Conservation (phyloP, 2,888 invertebrate species). For the Antheraea assamensis region DNA sequence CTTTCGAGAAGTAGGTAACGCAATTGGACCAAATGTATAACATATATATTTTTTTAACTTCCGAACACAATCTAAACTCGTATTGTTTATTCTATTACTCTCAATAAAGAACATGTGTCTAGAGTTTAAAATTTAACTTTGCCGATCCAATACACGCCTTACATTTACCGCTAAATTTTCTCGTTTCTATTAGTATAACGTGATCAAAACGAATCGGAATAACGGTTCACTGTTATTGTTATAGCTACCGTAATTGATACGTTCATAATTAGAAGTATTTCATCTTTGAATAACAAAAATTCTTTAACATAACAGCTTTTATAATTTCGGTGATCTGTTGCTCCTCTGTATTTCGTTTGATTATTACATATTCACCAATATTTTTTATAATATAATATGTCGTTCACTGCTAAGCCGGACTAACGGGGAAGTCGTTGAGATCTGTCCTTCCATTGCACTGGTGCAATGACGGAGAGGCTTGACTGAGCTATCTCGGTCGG, state of each 20-base stretch:
- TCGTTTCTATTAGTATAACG: constrained; percentile 1
- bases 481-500: too few species aligned
- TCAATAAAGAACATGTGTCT: not conserved
- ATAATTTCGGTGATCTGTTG: not conserved
- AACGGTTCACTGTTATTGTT: constrained; percentile 9
- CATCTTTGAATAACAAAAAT: not conserved
- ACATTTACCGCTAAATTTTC: not conserved
- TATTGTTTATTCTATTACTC: constrained; percentile 8
- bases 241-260: constrained; percentile 11
- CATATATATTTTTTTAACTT: constrained; percentile 1
- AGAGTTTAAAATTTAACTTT: constrained; percentile 1
- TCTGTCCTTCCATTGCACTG: too few species aligned
- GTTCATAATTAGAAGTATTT: not conserved
- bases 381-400: too few species aligned
- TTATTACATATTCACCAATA: too few species aligned
- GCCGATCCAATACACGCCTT: not conserved
- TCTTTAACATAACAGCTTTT: not conserved
- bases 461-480: too few species aligned
- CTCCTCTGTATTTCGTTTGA: not conserved
- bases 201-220: constrained; percentile 11
- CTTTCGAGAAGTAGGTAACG: constrained; percentile 2
- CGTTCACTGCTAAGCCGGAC: too few species aligned
- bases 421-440: too few species aligned
- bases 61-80: constrained; percentile 6
- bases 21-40: constrained; percentile 1